A percentile compares a stretch with the other conserved stretches of the same genome.
These are phyloP conservation scores for Littorina saxatilis DNA, from an alignment of 1,140 invertebrate species.

Conservation along the genomic window DNA sequence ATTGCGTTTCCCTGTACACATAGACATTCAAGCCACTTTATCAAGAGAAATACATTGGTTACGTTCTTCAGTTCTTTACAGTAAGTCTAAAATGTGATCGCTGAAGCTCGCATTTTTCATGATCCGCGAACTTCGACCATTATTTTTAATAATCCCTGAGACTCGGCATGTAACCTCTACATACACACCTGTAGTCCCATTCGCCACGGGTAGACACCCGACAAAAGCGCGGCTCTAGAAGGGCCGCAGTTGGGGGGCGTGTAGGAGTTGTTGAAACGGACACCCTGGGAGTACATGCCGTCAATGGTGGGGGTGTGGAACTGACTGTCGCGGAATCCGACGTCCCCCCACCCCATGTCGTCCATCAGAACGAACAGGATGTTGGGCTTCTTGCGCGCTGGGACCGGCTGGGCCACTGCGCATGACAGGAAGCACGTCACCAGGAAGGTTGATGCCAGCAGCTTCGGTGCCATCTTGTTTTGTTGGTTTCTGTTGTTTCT, in stretches of 20 bases:
- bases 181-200: constrained; percentile 15
- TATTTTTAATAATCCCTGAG: too few relatives aligned
- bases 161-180: too few relatives aligned
- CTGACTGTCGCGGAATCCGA: neutral
- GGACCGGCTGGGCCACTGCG: neutral
- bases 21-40: too few relatives aligned
- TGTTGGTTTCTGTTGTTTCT: too few relatives aligned
- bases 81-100: too few relatives aligned
- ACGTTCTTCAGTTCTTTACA: too few relatives aligned
- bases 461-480: too few relatives aligned
- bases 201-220: constrained; percentile 4
- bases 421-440: constrained; percentile 19
- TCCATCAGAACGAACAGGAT: constrained; percentile 57
- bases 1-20: constrained; percentile 23
- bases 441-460: neutral
- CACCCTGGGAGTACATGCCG: neutral
- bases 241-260: constrained; percentile 22
- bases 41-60: too few relatives aligned
- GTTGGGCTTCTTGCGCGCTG: constrained; percentile 39
- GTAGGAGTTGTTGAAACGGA: constrained; percentile 12
- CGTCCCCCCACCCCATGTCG: constrained; percentile 53
- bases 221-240: constrained; percentile 20
- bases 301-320: constrained; percentile 31
- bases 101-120: too few relatives aligned
- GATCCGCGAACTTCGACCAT: too few relatives aligned